Evolutionary conservation across 2,888 invertebrate species (phyloP), one percentile per base, ranked within the genome.

Genomic region (Idaea aversata): DNA sequence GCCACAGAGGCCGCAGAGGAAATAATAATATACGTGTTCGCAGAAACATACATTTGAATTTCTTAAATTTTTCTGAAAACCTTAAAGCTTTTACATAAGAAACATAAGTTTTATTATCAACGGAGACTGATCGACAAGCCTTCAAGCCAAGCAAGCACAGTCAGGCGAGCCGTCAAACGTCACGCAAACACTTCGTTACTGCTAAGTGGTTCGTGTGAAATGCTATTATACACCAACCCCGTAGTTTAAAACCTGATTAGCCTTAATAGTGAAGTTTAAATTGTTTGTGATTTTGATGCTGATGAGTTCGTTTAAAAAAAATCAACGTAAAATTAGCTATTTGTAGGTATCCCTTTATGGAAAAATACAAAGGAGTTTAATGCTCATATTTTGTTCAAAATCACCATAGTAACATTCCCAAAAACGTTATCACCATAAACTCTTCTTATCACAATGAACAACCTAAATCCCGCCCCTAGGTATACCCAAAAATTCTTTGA

Each of bases 131-230:
- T 67, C 57, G 66, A 63, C 66, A 68, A 73, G 66, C 63, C 68
- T 64, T 70, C 73, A 67, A 65, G 63, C 57, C 59, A 64, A 15
- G 34, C 34, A 47, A 34, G 16, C 59, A 16, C 16, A 64, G 64
- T 61, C 67, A 67, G 66, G n/a, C 25, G 58, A 15, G 64, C 57
- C 66, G 63, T 69, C 59, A 61, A 47, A 15, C 57, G 65, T 66
- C 73, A 74, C 73, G 73, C 73, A 69, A 74, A 70, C 71, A 67
- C 72, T 71, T 72, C 70, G 70, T 72, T 69, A 70, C 62, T 62
- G 66, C 69, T 71, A 71, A 73, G 65, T 62, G 59, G 59, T 59
- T 59, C 16, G 59, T 59, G 16, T 47, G 47, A 47, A 47, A 47
- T 13, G 47, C 47, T 47, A 47, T 47, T 47, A 47, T 47, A 47